Evolutionary conservation across 2,888 invertebrate genomes (phyloP).

Genomic region (Tortricodes alternella): DNA sequence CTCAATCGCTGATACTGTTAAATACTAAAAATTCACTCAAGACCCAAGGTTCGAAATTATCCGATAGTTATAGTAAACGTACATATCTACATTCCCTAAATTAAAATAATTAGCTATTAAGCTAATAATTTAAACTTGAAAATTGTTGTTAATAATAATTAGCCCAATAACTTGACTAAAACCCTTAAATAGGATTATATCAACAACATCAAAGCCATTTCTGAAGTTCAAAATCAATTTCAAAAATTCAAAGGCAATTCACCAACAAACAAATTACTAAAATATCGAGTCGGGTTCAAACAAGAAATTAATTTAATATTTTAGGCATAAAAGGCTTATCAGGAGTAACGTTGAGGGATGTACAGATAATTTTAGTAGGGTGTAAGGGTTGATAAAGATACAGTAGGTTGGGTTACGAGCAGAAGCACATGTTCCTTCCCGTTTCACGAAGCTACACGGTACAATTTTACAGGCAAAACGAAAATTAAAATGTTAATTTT

Average conservation of each 20-base stretch:
- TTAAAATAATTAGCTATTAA: no score
- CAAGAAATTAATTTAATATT: constrained; percentile 24
- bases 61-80: no score
- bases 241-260: constrained; percentile 18
- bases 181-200: background rate
- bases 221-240: constrained; percentile 15
- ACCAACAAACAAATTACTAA: constrained; percentile 22
- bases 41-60: no score
- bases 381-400: background rate
- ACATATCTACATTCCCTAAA: no score
- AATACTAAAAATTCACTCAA: no score
- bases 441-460: no score
- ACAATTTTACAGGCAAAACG: no score
- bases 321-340: constrained; percentile 13
- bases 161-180: background rate
- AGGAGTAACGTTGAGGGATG: background rate
- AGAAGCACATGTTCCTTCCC: no score
- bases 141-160: background rate
- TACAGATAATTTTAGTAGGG: constrained; percentile 9
- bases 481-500: no score
- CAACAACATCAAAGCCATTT: background rate
- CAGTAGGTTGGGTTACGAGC: no score
- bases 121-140: no score
- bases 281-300: constrained; percentile 4
- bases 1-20: no score